Percentiles rank a stretch among this genome's conserved stretches.
phyloP scores from a whole-genome alignment of 2,888 invertebrate genomes.

The Tenodera sinensis region DNA sequence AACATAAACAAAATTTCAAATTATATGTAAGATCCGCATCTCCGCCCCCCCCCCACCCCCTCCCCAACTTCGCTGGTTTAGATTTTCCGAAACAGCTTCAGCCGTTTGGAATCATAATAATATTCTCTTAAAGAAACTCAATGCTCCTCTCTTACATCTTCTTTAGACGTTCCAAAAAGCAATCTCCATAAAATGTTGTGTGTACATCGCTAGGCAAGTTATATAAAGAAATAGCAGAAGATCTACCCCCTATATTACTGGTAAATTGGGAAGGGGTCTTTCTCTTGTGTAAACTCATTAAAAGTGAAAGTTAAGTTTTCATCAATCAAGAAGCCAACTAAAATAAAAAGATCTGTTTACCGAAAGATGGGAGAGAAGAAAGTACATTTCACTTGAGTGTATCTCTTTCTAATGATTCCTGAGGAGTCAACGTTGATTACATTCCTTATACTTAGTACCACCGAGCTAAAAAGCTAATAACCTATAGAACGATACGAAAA shows the following conservation, averaged over 20 bases:
- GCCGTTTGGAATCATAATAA: no score
- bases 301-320: not conserved
- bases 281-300: not conserved
- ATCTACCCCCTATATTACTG: not conserved
- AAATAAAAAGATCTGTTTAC: not conserved
- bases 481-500: no score
- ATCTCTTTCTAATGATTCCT: not conserved
- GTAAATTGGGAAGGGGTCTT: not conserved
- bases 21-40: no score
- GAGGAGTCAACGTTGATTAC: not conserved
- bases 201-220: not conserved
- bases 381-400: not conserved
- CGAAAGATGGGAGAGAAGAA: not conserved
- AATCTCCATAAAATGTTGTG: not conserved
- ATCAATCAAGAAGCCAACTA: not conserved
- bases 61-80: no score
- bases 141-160: not conserved
- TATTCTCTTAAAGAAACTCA: not conserved
- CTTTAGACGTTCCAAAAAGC: not conserved
- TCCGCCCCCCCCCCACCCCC: no score
- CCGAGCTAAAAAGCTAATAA: not conserved
- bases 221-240: not conserved
- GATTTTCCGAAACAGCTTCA: no score
- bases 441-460: not conserved
- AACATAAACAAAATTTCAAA: no score